Percentiles rank a stretch among this genome's conserved stretches.
phyloP scores from a whole-genome alignment of 2,797 vertebrate genomes.

The Labeo calbasu region DNA sequence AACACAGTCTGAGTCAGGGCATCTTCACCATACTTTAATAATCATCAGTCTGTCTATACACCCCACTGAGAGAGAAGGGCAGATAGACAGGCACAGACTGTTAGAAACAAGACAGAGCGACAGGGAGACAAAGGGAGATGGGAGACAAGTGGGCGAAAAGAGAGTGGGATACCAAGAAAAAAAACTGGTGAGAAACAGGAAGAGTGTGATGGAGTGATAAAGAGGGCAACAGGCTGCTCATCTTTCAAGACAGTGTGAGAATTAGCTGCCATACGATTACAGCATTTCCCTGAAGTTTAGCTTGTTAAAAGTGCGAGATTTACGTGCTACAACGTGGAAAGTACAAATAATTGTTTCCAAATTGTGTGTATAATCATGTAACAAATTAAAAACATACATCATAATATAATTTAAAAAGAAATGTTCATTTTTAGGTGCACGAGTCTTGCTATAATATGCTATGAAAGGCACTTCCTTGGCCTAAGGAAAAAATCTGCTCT shows the following conservation, averaged over 20 bases:
- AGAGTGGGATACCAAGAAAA: conserved; percentile 14
- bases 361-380: neutral
- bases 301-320: conserved; percentile 24
- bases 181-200: neutral
- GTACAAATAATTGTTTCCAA: neutral
- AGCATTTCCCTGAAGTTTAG: conserved; percentile 15
- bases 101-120: neutral
- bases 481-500: neutral
- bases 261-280: conserved; percentile 25
- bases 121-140: conserved; percentile 16
- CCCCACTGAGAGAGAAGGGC: conserved; percentile 29
- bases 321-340: neutral
- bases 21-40: conserved; percentile 42
- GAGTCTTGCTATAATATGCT: neutral
- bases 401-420: neutral
- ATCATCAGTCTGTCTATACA: conserved; percentile 16
- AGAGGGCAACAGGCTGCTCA: conserved; percentile 10
- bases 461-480: neutral
- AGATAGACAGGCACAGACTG: neutral
- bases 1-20: conserved; percentile 31
- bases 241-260: conserved; percentile 21
- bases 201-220: neutral
- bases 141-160: neutral
- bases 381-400: neutral
- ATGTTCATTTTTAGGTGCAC: neutral